A percentile compares a stretch with the other conserved stretches of the same genome.
Conservation (phyloP, 2,797 vertebrate genomes). For the Ispidina lecontei region DNA sequence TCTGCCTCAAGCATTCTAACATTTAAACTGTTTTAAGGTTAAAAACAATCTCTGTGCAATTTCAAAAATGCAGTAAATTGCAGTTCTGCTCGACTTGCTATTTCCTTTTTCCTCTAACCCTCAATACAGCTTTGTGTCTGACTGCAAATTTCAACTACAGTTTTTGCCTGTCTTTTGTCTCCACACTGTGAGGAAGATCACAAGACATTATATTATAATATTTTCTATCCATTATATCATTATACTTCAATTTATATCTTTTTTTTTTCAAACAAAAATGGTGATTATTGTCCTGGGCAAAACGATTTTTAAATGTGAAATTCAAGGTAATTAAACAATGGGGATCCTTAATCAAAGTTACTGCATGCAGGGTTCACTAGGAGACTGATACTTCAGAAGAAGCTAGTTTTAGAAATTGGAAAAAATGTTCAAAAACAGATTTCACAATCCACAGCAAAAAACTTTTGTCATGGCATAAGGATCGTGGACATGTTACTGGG, state of each 20-base stretch:
- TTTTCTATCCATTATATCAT: neutral
- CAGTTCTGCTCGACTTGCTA: neutral
- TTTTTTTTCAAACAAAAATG: neutral
- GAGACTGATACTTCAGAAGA: neutral
- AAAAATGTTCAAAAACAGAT: neutral
- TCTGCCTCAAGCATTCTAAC: neutral
- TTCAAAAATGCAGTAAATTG: neutral
- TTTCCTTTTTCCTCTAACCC: neutral
- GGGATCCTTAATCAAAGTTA: neutral
- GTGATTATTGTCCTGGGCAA: neutral
- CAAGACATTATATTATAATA: neutral
- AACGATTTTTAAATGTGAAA: neutral
- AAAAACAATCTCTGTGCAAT: neutral
- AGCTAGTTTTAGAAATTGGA: neutral
- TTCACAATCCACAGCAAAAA: accelerated
- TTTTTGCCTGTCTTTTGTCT: neutral
- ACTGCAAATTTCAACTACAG: neutral
- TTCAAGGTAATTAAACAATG: neutral
- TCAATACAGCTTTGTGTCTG: neutral
- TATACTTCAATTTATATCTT: neutral
- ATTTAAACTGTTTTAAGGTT: neutral
- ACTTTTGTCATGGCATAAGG: neutral
- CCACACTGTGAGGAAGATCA: neutral
- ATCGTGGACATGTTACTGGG: neutral
- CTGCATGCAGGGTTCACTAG: neutral